phyloP scores from a whole-genome alignment of 2,888 invertebrate species.

The Corbicula japonica region DNA sequence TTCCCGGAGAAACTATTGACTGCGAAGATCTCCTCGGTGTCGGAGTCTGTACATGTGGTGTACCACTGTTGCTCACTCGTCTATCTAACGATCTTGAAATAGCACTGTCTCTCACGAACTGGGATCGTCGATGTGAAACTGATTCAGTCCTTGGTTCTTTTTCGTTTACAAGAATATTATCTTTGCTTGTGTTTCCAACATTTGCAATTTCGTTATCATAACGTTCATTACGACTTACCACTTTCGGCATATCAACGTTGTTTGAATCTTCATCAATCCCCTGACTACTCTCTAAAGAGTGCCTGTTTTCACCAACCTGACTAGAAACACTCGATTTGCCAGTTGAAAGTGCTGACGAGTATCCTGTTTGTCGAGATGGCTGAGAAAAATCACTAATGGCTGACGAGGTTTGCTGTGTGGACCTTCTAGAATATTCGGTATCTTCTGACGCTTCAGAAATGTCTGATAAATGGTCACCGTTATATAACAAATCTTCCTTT shows the following conservation, averaged over 20 bases:
- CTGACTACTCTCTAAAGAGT: neutral
- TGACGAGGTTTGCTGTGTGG: neutral
- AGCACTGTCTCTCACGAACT: neutral
- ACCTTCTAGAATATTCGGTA: neutral
- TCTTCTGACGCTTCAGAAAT: conserved; percentile 24
- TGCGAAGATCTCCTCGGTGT: conserved; percentile 23
- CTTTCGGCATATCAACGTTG: neutral
- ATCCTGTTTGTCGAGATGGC: neutral
- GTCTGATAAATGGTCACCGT: conserved; percentile 4
- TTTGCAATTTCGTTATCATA: neutral
- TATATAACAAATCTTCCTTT: neutral
- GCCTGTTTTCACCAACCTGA: no score
- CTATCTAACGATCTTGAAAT: neutral
- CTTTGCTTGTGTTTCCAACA: neutral
- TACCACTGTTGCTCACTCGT: neutral
- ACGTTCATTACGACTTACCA: neutral
- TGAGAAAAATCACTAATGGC: neutral
- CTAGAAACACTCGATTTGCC: no score
- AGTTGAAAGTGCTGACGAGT: no score
- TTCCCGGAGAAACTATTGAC: conserved; percentile 25
- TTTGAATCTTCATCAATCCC: neutral
- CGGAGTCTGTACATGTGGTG: conserved; percentile 12
- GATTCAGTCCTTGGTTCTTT: neutral
- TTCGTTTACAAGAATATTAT: neutral
- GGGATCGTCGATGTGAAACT: neutral